These are phyloP conservation scores for Sycophila texana DNA, from an alignment of 2,888 invertebrate genomes.

Conservation along the genomic window DNA sequence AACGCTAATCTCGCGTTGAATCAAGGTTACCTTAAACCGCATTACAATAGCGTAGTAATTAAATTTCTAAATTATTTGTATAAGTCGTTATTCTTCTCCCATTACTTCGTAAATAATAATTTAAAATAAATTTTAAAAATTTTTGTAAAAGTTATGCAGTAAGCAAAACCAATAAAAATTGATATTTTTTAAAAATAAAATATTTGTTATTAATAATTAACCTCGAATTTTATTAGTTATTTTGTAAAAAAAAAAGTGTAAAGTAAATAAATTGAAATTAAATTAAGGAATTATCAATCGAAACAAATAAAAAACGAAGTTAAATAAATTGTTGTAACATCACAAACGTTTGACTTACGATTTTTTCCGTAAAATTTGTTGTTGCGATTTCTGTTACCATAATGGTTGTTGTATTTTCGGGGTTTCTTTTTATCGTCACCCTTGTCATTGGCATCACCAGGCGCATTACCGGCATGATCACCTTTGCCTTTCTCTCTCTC, in stretches of 20 bases:
- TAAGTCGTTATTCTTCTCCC: not conserved
- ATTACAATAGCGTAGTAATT: slow-evolving; percentile 16
- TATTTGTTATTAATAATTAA: not conserved
- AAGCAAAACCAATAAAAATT: not conserved
- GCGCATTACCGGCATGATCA: slow-evolving; percentile 30
- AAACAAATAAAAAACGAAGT: not conserved
- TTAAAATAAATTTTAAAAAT: not conserved
- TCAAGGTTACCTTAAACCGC: slow-evolving; percentile 35
- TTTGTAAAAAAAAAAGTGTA: not conserved
- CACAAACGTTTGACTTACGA: slow-evolving; percentile 43
- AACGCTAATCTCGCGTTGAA: slow-evolving; percentile 12
- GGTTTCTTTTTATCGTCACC: slow-evolving; percentile 43
- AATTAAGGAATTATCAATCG: not conserved
- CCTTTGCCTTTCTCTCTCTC: slow-evolving; percentile 37
- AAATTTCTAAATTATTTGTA: slow-evolving; percentile 15
- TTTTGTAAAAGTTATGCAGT: not conserved
- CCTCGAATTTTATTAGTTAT: not conserved
- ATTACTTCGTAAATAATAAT: slow-evolving; percentile 10
- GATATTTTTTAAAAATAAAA: not conserved
- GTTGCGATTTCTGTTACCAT: slow-evolving; percentile 41
- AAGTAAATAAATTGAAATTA: not conserved
- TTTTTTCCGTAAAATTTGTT: slow-evolving; percentile 51
- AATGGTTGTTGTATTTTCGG: slow-evolving; percentile 21
- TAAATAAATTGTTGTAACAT: not conserved
- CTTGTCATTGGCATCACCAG: slow-evolving; percentile 25